Percentiles rank a stretch among this genome's conserved stretches.
Evolutionary conservation across 2,888 invertebrate species (phyloP).

Genomic region (Scrobipalpa costella): DNA sequence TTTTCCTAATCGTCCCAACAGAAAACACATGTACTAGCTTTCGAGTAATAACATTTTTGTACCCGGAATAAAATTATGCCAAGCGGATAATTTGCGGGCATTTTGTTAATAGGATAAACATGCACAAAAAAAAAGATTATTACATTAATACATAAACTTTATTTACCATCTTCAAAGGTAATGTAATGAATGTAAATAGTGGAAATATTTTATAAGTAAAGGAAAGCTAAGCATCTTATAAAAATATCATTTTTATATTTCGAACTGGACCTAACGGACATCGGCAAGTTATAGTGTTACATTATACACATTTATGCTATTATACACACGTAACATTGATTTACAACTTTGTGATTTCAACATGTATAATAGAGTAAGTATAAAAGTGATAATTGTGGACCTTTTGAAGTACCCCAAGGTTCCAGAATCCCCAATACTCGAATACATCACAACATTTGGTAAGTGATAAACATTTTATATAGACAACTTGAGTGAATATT

Average conservation of each 20-base stretch:
- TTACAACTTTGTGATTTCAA: slow-evolving; percentile 42
- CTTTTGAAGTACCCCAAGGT: slow-evolving; percentile 29
- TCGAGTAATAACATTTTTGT: too few relatives aligned
- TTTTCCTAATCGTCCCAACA: neutral
- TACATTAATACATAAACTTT: slow-evolving; percentile 70
- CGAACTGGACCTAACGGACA: slow-evolving; percentile 64
- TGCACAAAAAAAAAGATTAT: slow-evolving; percentile 40
- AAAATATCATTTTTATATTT: slow-evolving; percentile 72
- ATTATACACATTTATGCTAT: slow-evolving; percentile 39
- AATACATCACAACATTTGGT: slow-evolving; percentile 34
- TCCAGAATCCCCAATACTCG: slow-evolving; percentile 21
- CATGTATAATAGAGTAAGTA: slow-evolving; percentile 42
- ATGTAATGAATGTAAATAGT: slow-evolving; percentile 70
- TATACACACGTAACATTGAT: slow-evolving; percentile 31
- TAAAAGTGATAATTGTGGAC: slow-evolving; percentile 37
- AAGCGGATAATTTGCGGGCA: too few relatives aligned
- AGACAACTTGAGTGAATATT: slow-evolving; percentile 31
- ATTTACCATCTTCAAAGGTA: slow-evolving; percentile 68
- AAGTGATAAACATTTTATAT: slow-evolving; percentile 34
- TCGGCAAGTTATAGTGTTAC: slow-evolving; percentile 59
- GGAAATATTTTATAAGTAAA: slow-evolving; percentile 71
- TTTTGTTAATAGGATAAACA: too few relatives aligned
- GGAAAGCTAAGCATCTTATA: slow-evolving; percentile 80
- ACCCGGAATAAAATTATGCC: too few relatives aligned
- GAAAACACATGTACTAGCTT: neutral